These are phyloP conservation scores for Carapus acus DNA, from an alignment of 2,797 vertebrate species.

Conservation along the genomic window DNA sequence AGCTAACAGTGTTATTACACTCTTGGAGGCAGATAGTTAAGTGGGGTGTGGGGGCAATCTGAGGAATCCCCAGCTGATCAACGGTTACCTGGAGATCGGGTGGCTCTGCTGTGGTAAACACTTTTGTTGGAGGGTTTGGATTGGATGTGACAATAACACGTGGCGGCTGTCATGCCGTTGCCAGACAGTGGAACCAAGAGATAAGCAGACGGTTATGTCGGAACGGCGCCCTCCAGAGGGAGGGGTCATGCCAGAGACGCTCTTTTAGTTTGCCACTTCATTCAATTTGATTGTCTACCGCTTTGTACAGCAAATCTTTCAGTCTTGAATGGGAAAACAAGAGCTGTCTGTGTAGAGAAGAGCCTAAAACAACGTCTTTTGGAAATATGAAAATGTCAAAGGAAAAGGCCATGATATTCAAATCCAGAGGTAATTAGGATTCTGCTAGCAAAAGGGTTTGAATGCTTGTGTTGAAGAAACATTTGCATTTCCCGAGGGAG, in stretches of 20 bases:
- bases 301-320: conserved; percentile 23
- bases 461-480: conserved; percentile 64
- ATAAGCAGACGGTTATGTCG: conserved; percentile 14
- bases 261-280: conserved; percentile 11
- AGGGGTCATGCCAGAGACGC: conserved; percentile 11
- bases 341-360: conserved; percentile 51
- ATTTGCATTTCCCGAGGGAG: conserved; percentile 69
- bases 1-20: no score
- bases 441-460: conserved; percentile 56
- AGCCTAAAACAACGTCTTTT: conserved; percentile 52
- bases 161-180: conserved; percentile 42
- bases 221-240: no score
- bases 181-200: conserved; percentile 26
- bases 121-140: conserved; percentile 42
- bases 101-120: conserved; percentile 50
- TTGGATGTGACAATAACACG: conserved; percentile 49
- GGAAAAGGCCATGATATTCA: conserved; percentile 69
- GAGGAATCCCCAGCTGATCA: conserved; percentile 51
- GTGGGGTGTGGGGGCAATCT: no score
- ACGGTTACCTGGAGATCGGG: conserved; percentile 52
- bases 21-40: no score
- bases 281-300: conserved; percentile 29
- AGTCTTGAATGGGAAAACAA: conserved; percentile 33
- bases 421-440: conserved; percentile 66
- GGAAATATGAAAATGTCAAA: conserved; percentile 69